Base-by-base conservation (phyloP, 2,113 vertebrate genomes). In the Pagrus major region DNA sequence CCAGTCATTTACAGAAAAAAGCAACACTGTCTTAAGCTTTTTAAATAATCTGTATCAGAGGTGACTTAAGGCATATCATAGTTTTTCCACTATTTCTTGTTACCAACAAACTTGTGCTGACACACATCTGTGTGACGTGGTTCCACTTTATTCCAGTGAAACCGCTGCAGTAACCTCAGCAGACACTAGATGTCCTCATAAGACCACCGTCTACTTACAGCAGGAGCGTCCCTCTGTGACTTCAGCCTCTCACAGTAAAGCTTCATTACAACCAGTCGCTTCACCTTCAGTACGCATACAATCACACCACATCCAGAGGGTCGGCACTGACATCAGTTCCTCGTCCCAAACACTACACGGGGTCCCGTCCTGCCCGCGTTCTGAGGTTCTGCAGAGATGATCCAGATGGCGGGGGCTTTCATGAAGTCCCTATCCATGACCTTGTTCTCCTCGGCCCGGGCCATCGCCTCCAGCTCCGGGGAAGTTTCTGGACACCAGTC, bases 401-500 rank as follows among this genome's bases (percentile, higher is more conserved):
- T 87, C 94, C 93, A 95, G 80, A 95, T 93, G 55, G 90, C 92
- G 1, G 95, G 92, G 2, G 86, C 51, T 61, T 80, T 80, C 21
- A 71, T 66, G 54, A 87, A 91, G 5, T 37, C 91, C 81, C 35
- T 41, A 66, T 94, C 90, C 3, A 88, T 49, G 61, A 93, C 80
- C 75, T 92, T 90, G 63, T 87, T 92, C 90, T 90, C 78, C 56
- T 94, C 76, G 0, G 85, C 56, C 0, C 81, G 88, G 83, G 94
- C 90, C 86, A 92, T 69, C 4, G 89, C 95, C 71, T 95, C 93
- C 66, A 94, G 90, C 72, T 94, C 93, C 0, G 89, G 92, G 44
- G 92, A 94, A 10, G 91, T 94, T 88, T 95, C 93, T n/a, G 94
- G 94, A 51, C 89, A 90, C 94, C 94, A 95, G 86, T 95, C 94